Conservation (phyloP, 2,113 vertebrate genomes). For the Mixornis gularis region DNA sequence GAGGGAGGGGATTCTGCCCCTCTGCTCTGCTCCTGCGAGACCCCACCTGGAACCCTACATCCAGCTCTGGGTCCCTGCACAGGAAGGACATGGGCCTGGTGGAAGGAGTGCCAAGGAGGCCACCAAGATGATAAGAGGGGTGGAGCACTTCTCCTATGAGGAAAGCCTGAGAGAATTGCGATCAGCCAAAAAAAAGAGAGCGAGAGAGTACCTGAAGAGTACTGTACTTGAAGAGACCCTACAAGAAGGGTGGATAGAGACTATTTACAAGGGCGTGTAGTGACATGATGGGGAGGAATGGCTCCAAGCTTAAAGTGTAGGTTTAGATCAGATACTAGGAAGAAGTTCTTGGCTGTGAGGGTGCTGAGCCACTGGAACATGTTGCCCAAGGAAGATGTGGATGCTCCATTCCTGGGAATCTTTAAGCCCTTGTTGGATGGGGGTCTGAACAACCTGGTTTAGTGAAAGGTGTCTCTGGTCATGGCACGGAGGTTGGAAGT, state of each 20-base stretch:
- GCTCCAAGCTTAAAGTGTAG: not conserved
- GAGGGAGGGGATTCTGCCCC: not conserved
- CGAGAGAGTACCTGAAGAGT: not conserved
- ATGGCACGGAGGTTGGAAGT: not conserved
- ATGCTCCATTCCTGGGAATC: not conserved
- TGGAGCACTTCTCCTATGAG: not conserved
- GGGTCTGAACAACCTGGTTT: not conserved
- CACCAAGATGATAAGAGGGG: not conserved
- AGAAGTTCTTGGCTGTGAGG: not conserved
- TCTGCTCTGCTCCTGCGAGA: not conserved
- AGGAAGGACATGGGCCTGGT: rapidly evolving
- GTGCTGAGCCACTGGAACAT: not conserved
- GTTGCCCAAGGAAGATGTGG: not conserved
- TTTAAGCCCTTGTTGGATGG: not conserved
- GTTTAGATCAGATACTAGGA: not conserved
- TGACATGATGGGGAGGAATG: rapidly evolving
- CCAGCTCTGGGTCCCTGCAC: not conserved
- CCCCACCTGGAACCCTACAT: rapidly evolving
- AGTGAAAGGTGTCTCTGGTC: not conserved
- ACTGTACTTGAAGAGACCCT: not conserved
- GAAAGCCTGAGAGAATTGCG: not conserved
- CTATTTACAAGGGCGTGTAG: not conserved
- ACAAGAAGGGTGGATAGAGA: not conserved
- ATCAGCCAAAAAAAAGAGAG: not conserved
- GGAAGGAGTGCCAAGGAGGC: not conserved